A percentile compares a stretch with the other conserved stretches of the same genome.
These are phyloP conservation scores for Empis stercorea DNA, from an alignment of 2,888 invertebrate genomes.

Conservation along the genomic window DNA sequence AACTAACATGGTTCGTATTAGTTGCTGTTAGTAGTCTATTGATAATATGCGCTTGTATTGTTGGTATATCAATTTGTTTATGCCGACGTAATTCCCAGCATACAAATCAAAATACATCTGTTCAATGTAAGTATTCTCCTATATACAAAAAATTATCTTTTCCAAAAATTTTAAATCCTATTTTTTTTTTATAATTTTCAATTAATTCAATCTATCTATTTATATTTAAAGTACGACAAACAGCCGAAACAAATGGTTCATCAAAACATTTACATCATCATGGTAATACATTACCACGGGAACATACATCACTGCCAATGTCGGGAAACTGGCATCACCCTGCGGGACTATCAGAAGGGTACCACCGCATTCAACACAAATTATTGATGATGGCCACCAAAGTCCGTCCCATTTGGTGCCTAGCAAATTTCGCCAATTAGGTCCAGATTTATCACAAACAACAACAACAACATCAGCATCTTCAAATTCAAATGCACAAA, in stretches of 20 bases:
- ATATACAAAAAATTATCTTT: no score
- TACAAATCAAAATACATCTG: conserved; percentile 38
- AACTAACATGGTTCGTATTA: conserved; percentile 63
- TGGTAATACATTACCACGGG: conserved; percentile 41
- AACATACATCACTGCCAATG: conserved; percentile 44
- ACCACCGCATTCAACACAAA: conserved; percentile 38
- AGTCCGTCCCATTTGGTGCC: conserved; percentile 90
- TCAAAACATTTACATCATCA: conserved; percentile 43
- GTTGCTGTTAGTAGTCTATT: conserved; percentile 57
- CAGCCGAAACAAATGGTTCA: conserved; percentile 55
- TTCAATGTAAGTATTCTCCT: conserved; percentile 37
- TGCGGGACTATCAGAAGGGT: conserved; percentile 54
- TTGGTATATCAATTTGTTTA: conserved; percentile 60
- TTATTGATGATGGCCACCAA: conserved; percentile 51
- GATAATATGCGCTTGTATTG: conserved; percentile 53
- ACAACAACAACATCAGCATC: conserved; percentile 45
- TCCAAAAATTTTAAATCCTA: no score
- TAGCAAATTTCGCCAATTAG: conserved; percentile 61
- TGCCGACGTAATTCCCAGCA: conserved; percentile 52
- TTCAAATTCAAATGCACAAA: conserved; percentile 68
- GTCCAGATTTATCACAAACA: conserved; percentile 47
- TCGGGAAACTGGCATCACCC: conserved; percentile 95
- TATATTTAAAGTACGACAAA: conserved; percentile 29
- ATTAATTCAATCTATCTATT: not conserved
- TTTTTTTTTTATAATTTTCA: not conserved